phyloP scores from a whole-genome alignment of 2,888 invertebrate genomes.

The Athalia circularis region DNA sequence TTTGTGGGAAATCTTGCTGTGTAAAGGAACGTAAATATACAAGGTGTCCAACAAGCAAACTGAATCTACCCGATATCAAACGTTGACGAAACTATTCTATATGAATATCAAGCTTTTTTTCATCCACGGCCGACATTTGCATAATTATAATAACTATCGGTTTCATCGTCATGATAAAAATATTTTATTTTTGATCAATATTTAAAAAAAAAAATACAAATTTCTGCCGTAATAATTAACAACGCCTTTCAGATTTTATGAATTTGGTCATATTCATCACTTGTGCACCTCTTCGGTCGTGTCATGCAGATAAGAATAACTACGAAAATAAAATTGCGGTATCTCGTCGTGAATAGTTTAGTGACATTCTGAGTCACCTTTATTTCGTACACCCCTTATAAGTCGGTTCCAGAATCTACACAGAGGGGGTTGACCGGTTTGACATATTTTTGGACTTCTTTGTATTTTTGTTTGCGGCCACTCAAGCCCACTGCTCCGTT shows the following conservation, averaged over 20 bases:
- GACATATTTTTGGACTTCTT: constrained; percentile 66
- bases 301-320: background rate
- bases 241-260: no score
- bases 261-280: no score
- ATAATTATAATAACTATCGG: no score
- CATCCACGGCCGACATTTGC: no score
- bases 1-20: constrained; percentile 54
- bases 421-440: constrained; percentile 59
- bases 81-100: background rate
- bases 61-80: background rate
- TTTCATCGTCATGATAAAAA: no score
- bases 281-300: no score
- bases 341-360: background rate
- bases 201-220: no score
- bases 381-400: constrained; percentile 52
- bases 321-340: background rate
- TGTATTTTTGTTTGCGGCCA: constrained; percentile 68
- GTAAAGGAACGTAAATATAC: constrained; percentile 45
- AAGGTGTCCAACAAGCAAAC: constrained; percentile 47
- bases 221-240: no score
- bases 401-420: constrained; percentile 50
- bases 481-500: constrained; percentile 64
- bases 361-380: background rate
- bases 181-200: no score
- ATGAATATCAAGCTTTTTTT: no score